Percentiles rank a stretch among this genome's conserved stretches.
Conservation (phyloP, 2,888 invertebrate genomes). For the Plebejus anna region DNA sequence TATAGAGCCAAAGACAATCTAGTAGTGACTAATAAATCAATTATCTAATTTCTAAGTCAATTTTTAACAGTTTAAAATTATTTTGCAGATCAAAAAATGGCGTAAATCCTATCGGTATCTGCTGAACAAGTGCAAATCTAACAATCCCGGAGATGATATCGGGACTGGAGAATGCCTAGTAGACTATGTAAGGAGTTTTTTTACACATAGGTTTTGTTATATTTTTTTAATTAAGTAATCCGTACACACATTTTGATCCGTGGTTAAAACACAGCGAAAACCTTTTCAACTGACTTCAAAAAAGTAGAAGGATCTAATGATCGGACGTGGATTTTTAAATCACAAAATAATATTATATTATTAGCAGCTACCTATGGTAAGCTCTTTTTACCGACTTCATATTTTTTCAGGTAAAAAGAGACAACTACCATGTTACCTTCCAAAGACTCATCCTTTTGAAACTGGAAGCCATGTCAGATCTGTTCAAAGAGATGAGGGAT, state of each 20-base stretch:
- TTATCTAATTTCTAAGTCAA: no score
- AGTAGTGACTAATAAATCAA: no score
- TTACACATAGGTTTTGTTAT: no score
- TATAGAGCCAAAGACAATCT: no score
- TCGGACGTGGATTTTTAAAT: no score
- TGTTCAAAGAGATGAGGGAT: constrained; percentile 42
- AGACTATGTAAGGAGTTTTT: constrained; percentile 44
- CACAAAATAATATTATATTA: no score
- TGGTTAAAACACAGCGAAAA: no score
- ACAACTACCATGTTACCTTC: constrained; percentile 51
- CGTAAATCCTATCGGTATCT: constrained; percentile 56
- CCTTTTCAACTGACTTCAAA: no score
- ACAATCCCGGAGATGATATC: constrained; percentile 44
- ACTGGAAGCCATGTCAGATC: constrained; percentile 44
- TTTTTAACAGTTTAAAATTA: neutral
- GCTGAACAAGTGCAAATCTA: constrained; percentile 45
- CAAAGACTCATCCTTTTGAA: constrained; percentile 53
- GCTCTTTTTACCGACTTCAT: neutral
- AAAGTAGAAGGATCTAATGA: no score
- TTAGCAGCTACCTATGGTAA: no score
- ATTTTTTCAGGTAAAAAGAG: constrained; percentile 52
- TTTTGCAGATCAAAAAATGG: constrained; percentile 55
- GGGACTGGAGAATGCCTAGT: constrained; percentile 48
- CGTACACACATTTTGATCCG: no score
- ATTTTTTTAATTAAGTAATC: no score